Evolutionary conservation across 2,888 invertebrate genomes (phyloP), one percentile per base, ranked within the genome.

Genomic region (Eumacrocentrus americanus): DNA sequence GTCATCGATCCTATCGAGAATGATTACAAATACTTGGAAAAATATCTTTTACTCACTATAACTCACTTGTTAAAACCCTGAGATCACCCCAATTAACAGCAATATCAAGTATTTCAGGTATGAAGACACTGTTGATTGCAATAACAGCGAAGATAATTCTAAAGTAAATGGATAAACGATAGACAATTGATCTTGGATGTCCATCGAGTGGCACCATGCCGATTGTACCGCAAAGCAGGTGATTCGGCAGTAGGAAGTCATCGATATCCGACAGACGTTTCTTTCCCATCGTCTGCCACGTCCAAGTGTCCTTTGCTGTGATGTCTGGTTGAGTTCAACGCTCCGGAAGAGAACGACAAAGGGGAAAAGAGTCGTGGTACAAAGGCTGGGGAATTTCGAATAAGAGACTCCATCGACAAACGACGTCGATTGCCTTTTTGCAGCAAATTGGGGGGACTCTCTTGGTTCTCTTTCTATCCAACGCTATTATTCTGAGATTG

Each of bases 131-230:
- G 7, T 5, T 35, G 9, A 35, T 35, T 35, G 5, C n/a, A 7
- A 35, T 7, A 35, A n/a, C n/a, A n/a, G n/a, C n/a, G n/a, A n/a
- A n/a, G n/a, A n/a, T n/a, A n/a, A n/a, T n/a, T n/a, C n/a, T n/a
- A n/a, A n/a, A n/a, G n/a, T n/a, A n/a, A n/a, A n/a, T n/a, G n/a
- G n/a, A n/a, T n/a, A n/a, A n/a, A n/a, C n/a, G n/a, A n/a, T 29
- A 29, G 9, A 29, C 29, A 29, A 29, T 29, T 29, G n/a, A n/a
- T 29, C 29, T 29, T 29, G 29, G 5, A 66, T 34, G 9, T 3
- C 64, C 67, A 42, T 18, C 2, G 18, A 16, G 18, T 9, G 70
- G 65, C 65, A 64, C 64, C 37, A 70, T 47, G 0, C 70, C 68
- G 34, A 62, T 12, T 3, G 65, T 25, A 11, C 53, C 46, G 23